Percentiles rank a stretch among this genome's conserved stretches.
These are phyloP conservation scores for Pomatorhinus ruficollis DNA, from an alignment of 2,113 vertebrate genomes.

Conservation along the genomic window DNA sequence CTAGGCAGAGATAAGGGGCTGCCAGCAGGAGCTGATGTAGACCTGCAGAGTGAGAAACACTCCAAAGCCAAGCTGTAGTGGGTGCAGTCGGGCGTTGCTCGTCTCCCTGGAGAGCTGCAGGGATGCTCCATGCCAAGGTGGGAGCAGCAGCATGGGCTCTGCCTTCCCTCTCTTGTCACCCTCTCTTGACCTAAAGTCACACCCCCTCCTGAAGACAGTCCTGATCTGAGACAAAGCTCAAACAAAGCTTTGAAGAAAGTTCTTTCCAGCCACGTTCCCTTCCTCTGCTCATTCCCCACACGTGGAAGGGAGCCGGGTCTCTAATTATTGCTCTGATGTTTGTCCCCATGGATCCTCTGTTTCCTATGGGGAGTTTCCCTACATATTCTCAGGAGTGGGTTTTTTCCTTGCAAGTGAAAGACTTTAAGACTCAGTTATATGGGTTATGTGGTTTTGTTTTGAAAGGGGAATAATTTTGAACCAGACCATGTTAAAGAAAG, in stretches of 20 bases:
- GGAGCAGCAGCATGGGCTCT: neutral
- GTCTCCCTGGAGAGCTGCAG: neutral
- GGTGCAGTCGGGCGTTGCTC: neutral
- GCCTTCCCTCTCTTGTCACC: neutral
- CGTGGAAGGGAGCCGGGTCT: neutral
- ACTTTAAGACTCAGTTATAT: neutral
- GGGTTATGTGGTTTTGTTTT: fast-evolving
- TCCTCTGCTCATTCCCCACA: fast-evolving
- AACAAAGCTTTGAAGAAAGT: neutral
- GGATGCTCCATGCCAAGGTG: neutral
- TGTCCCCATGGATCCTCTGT: neutral
- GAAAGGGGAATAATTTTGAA: neutral
- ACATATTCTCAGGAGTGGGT: fast-evolving
- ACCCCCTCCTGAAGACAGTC: neutral
- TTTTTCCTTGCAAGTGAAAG: neutral
- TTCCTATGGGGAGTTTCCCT: neutral
- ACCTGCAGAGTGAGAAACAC: neutral
- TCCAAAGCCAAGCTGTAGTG: neutral
- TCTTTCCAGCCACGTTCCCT: neutral
- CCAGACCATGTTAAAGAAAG: neutral
- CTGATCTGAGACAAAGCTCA: neutral
- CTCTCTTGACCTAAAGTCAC: neutral
- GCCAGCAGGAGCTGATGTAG: conserved; percentile 27
- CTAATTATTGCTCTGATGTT: neutral
- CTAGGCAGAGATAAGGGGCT: conserved; percentile 32